Evolutionary conservation across 1,140 invertebrate genomes (phyloP), one percentile per base, ranked within the genome.

Genomic region (Drosophila albomicans): DNA sequence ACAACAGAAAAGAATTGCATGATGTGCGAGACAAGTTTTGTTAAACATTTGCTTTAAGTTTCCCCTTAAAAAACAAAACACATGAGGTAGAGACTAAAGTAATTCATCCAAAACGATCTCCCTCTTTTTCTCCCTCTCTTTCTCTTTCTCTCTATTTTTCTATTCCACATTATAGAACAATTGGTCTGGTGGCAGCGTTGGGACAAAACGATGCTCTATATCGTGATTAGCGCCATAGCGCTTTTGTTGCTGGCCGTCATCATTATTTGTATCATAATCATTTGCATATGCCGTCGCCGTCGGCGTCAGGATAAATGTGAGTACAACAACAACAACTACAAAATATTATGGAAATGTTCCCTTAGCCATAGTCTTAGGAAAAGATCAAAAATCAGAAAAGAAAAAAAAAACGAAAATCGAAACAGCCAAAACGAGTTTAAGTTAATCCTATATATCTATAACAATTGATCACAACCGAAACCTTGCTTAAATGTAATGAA

Each of bases 241-340:
- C 95, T 95, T 3, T 93, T 97, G 41, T 94, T 98, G 52, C 92
- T 98, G 51, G 94, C 96, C 70, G 95, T 97, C 51, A 94, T 97
- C 52, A 95, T 98, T 64, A 95, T 97, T 67, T 97, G 96, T 93
- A 95, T 97, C 86, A 95, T 96, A 77, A 96, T 98, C 84, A 96
- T 96, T 84, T 94, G 97, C 82, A 94, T 97, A 70, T 97, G 96
- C 92, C 94, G 96, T 68, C 94, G 96, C 63, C 96, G 96, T 93
- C 94, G 96, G 75, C 95, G 95, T 61, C 95, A 96, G 79, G 96
- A 96, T 87, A 97, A 98, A 96, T 97, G 97, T 98, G 94, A 97
- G 96, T 97, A 87, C 67, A 66, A 71, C 43, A 61, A 71, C 30
- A 35, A 65, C 54, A 54, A 61, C 57, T 16, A 35, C 41, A 56